Conservation (phyloP, 2,113 vertebrate species). For the Percina caprodes region DNA sequence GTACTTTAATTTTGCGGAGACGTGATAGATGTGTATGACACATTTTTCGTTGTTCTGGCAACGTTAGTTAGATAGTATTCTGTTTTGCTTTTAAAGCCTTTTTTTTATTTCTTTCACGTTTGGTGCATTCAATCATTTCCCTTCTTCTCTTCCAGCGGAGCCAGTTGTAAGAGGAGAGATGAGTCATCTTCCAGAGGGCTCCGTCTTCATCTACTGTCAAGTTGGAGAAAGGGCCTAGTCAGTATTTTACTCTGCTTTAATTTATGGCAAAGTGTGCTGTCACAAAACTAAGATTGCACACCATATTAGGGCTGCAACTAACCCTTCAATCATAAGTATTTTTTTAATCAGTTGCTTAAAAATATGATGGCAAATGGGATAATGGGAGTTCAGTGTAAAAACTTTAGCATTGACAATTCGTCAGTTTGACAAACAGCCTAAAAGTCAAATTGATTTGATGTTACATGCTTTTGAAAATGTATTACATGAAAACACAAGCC, state of each 20-base stretch:
- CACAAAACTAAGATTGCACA: neutral
- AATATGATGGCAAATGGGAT: neutral
- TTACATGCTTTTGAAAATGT: neutral
- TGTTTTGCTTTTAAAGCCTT: neutral
- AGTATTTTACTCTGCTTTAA: conserved; percentile 72
- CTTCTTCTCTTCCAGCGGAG: conserved; percentile 85
- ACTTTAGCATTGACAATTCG: neutral
- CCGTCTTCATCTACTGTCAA: conserved; percentile 97
- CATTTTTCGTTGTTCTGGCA: neutral
- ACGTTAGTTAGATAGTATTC: too few relatives aligned
- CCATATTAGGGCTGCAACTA: neutral
- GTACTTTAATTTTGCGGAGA: neutral
- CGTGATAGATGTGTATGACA: neutral
- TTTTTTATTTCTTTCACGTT: neutral
- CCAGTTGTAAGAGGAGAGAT: conserved; percentile 90
- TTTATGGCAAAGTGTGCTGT: neutral
- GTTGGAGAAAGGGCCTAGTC: conserved; percentile 94
- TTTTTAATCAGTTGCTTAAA: neutral
- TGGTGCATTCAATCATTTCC: neutral
- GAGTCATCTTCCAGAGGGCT: conserved; percentile 86
- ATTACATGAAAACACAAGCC: neutral
- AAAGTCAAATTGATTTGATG: neutral
- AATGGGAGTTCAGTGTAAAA: neutral
- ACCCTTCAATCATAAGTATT: neutral
- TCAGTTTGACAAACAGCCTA: neutral